Percentiles rank a stretch among this genome's conserved stretches.
These are phyloP conservation scores for Nerophis ophidion DNA, from an alignment of 2,113 vertebrate genomes.

Conservation along the genomic window DNA sequence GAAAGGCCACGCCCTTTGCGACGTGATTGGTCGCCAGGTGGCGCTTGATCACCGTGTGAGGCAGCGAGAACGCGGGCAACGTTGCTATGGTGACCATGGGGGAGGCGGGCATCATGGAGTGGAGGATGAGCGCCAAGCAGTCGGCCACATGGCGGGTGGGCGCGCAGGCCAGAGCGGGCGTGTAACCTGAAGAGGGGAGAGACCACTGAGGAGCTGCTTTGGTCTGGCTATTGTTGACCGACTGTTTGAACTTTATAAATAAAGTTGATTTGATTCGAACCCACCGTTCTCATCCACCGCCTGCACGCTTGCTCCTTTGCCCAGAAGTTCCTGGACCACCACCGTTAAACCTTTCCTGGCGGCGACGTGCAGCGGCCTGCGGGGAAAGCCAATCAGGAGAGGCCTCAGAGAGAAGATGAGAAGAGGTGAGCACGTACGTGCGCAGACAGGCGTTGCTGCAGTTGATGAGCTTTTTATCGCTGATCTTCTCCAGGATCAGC, in stretches of 20 bases:
- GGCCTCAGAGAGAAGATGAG: slow-evolving; percentile 6
- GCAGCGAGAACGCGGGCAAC: slow-evolving; percentile 78
- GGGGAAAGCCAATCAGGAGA: slow-evolving; percentile 1
- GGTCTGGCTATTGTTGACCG: background rate
- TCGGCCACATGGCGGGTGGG: slow-evolving; percentile 96
- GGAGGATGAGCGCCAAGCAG: slow-evolving; percentile 93
- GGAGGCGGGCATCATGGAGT: slow-evolving; percentile 95
- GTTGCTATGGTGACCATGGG: slow-evolving; percentile 77
- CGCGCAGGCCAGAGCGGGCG: slow-evolving; percentile 91
- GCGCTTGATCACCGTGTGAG: slow-evolving; percentile 80
- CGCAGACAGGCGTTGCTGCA: slow-evolving; percentile 92
- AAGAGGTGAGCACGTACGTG: slow-evolving; percentile 76
- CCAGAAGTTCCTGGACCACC: slow-evolving; percentile 94
- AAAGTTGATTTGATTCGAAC: too few relatives aligned
- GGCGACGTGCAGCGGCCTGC: slow-evolving; percentile 92
- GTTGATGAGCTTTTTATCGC: slow-evolving; percentile 92
- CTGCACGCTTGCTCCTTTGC: slow-evolving; percentile 93
- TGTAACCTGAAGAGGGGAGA: slow-evolving; percentile 76
- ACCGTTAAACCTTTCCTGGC: slow-evolving; percentile 90
- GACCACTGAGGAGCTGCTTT: background rate
- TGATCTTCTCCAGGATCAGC: slow-evolving; percentile 97
- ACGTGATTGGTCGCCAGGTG: slow-evolving; percentile 75
- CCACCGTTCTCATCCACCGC: slow-evolving; percentile 98
- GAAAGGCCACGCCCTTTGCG: slow-evolving; percentile 86
- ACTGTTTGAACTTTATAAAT: too few relatives aligned